These are phyloP conservation scores for Thecophora atra DNA, from an alignment of 2,888 invertebrate species.

Conservation along the genomic window DNA sequence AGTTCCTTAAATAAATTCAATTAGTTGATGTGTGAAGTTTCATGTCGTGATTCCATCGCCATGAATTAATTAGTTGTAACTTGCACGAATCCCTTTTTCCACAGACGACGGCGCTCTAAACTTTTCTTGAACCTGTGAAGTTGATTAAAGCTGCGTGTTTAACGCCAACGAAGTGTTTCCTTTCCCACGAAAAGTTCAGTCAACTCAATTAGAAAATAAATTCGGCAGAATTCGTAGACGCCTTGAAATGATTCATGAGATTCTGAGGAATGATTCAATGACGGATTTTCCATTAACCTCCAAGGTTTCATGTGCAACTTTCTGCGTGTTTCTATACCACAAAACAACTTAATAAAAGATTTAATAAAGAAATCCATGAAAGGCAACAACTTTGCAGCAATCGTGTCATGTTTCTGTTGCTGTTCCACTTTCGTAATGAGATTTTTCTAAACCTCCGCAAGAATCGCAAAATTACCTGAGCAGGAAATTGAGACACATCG, in stretches of 20 bases:
- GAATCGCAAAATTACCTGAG: neutral
- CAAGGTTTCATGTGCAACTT: neutral
- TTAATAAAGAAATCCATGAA: neutral
- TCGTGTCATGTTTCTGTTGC: neutral
- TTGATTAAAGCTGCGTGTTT: neutral
- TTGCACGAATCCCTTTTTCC: slow-evolving; percentile 22
- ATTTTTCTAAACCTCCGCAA: neutral
- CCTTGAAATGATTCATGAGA: neutral
- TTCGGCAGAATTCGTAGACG: neutral
- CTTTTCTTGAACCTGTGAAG: too few relatives aligned
- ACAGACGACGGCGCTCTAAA: neutral
- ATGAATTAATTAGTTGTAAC: slow-evolving; percentile 8
- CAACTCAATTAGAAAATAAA: slow-evolving; percentile 4
- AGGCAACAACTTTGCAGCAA: neutral
- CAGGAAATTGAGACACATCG: neutral
- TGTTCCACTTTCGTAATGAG: neutral
- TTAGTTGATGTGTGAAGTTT: slow-evolving; percentile 6
- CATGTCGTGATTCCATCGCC: neutral
- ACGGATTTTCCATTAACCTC: neutral
- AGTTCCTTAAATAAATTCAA: slow-evolving; percentile 23
- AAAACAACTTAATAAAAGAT: neutral
- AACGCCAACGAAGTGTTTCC: neutral
- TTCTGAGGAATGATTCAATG: neutral
- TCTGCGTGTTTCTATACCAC: neutral
- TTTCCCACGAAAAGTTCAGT: neutral